These are phyloP conservation scores for Nothoprocta perdicaria DNA, from an alignment of 2,113 vertebrate genomes.

Conservation along the genomic window DNA sequence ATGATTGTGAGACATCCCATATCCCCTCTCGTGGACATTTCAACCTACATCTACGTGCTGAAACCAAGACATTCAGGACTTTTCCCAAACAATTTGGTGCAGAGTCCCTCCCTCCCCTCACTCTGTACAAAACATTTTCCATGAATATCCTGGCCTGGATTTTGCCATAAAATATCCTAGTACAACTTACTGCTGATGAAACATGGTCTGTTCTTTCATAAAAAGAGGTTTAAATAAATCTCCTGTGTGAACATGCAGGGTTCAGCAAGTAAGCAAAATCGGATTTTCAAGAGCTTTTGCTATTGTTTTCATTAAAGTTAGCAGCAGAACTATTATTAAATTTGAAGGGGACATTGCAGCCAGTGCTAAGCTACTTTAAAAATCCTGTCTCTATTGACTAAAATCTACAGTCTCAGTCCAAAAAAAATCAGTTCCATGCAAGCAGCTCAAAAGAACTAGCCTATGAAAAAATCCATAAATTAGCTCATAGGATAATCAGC, in stretches of 20 bases:
- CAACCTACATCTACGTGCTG: not conserved
- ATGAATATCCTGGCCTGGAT: constrained; percentile 26
- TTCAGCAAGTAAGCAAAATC: constrained; percentile 29
- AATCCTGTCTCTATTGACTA: constrained; percentile 17
- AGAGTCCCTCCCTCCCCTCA: not conserved
- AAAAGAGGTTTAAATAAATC: constrained; percentile 58
- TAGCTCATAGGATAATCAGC: constrained; percentile 46
- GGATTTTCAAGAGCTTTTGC: constrained; percentile 26
- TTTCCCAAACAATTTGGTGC: fast-evolving
- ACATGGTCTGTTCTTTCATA: constrained; percentile 30
- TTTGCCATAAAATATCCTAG: constrained; percentile 15
- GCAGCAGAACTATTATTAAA: constrained; percentile 27
- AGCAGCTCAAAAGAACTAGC: constrained; percentile 31
- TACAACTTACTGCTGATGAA: constrained; percentile 3
- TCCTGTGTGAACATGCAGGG: not conserved
- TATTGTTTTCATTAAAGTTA: constrained; percentile 30
- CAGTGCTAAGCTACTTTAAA: constrained; percentile 33
- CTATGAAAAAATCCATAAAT: constrained; percentile 65
- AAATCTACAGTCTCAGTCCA: constrained; percentile 18
- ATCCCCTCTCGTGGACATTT: not conserved
- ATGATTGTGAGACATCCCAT: not conserved
- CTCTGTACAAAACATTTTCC: not conserved
- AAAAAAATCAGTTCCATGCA: constrained; percentile 7
- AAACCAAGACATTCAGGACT: not conserved
- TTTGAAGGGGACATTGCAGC: not conserved